These are phyloP conservation scores for Plectropomus leopardus DNA, from an alignment of 2,113 vertebrate genomes.

Conservation along the genomic window DNA sequence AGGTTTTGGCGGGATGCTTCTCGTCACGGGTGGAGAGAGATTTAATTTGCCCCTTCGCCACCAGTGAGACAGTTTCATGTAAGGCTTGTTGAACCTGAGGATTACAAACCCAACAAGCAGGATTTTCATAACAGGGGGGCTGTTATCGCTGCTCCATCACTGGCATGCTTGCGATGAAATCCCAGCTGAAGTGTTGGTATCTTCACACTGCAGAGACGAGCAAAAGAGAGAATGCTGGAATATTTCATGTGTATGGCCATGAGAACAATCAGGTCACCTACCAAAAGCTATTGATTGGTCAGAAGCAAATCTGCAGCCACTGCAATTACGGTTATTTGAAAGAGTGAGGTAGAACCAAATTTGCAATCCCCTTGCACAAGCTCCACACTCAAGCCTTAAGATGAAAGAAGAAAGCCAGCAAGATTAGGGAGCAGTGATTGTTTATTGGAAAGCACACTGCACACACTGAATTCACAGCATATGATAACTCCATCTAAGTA, in stretches of 20 bases:
- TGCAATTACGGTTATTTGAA: slow-evolving; percentile 40
- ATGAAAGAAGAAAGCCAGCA: slow-evolving; percentile 4
- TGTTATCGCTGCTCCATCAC: neutral
- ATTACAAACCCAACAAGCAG: slow-evolving; percentile 32
- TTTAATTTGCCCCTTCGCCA: slow-evolving; percentile 59
- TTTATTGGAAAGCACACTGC: slow-evolving; percentile 68
- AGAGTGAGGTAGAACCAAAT: slow-evolving; percentile 35
- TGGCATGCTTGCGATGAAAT: neutral
- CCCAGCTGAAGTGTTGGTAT: neutral
- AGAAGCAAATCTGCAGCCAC: slow-evolving; percentile 20
- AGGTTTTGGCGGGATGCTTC: slow-evolving; percentile 21
- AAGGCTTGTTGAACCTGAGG: slow-evolving; percentile 44
- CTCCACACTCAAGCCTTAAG: neutral
- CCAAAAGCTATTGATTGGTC: slow-evolving; percentile 36
- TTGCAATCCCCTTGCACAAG: slow-evolving; percentile 31
- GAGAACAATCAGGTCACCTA: slow-evolving; percentile 28
- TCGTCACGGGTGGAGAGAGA: slow-evolving; percentile 33
- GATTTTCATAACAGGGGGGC: slow-evolving; percentile 33
- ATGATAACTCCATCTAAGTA: slow-evolving; percentile 21
- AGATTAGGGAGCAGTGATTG: slow-evolving; percentile 63
- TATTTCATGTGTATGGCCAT: neutral
- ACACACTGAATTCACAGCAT: slow-evolving; percentile 13
- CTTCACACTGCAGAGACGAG: neutral
- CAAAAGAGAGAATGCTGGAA: neutral
- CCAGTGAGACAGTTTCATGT: slow-evolving; percentile 37